Percentiles rank a stretch among this genome's conserved stretches.
Evolutionary conservation across 2,797 vertebrate genomes (phyloP).

Genomic region (Octomys mimax): DNA sequence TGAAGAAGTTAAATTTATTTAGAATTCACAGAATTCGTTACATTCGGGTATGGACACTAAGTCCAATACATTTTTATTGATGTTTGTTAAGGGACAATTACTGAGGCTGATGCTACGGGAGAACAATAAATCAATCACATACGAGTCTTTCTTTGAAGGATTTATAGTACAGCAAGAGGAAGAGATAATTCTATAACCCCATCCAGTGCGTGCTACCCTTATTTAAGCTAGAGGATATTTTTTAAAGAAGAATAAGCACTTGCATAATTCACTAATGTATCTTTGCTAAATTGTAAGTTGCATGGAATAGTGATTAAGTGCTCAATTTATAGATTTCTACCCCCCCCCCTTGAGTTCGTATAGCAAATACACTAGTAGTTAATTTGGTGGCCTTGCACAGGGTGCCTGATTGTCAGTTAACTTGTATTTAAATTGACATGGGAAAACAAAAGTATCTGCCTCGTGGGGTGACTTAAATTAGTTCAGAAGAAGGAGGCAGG

Average conservation of each 20-base stretch:
- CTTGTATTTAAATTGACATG: background rate
- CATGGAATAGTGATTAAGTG: background rate
- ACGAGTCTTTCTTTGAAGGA: constrained; percentile 9
- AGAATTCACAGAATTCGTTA: background rate
- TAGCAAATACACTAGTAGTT: background rate
- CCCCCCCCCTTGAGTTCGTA: background rate
- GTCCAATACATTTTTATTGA: background rate
- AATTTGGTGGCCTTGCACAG: rapidly evolving
- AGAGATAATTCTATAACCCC: background rate
- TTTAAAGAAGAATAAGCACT: background rate
- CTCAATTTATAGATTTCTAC: background rate
- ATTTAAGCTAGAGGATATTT: background rate
- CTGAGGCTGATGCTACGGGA: background rate
- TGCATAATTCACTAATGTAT: background rate
- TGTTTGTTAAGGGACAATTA: background rate
- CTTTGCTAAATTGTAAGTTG: background rate
- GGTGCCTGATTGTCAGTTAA: background rate
- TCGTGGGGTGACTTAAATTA: background rate
- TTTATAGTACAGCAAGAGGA: background rate
- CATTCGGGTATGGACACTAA: background rate
- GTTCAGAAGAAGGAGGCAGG: background rate
- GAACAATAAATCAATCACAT: background rate
- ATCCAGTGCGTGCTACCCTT: background rate
- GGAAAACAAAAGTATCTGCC: background rate
- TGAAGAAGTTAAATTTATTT: background rate